Percentiles rank a stretch among this genome's conserved stretches.
These are phyloP conservation scores for Axea sp. DNA, from an alignment of 2,888 invertebrate genomes.

Conservation along the genomic window DNA sequence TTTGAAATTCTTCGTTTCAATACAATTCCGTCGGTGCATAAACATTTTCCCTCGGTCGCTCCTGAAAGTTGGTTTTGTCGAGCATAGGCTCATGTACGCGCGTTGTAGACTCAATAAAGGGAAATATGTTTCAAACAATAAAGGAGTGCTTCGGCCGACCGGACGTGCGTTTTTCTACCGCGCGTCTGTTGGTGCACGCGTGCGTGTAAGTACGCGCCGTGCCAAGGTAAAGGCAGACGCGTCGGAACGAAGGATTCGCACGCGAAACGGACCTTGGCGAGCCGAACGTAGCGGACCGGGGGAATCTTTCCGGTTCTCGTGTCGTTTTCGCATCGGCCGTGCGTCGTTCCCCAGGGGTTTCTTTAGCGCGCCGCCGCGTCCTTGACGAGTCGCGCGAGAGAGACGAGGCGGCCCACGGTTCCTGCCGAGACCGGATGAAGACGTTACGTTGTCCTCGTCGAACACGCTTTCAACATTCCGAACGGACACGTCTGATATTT, in stretches of 20 bases:
- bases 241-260: slow-evolving; percentile 55
- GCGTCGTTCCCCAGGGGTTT: slow-evolving; percentile 65
- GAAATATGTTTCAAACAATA: slow-evolving; percentile 73
- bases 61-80: slow-evolving; percentile 4
- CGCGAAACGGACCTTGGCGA: slow-evolving; percentile 72
- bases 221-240: slow-evolving; percentile 52
- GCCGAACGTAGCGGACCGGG: slow-evolving; percentile 78
- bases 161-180: slow-evolving; percentile 67
- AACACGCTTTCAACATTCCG: slow-evolving; percentile 42
- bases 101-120: slow-evolving; percentile 74
- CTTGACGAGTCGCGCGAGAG: slow-evolving; percentile 70
- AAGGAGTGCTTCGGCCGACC: slow-evolving; percentile 71
- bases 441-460: slow-evolving; percentile 51
- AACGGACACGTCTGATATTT: slow-evolving; percentile 32
- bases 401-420: slow-evolving; percentile 68
- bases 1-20: no score
- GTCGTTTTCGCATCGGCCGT: slow-evolving; percentile 64
- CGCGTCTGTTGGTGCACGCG: slow-evolving; percentile 43
- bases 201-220: slow-evolving; percentile 53
- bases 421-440: slow-evolving; percentile 66
- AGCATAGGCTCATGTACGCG: slow-evolving; percentile 3
- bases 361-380: slow-evolving; percentile 67
- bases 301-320: slow-evolving; percentile 78
- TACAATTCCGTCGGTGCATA: no score
- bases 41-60: no score